Evolutionary conservation across 2,888 invertebrate species (phyloP).

Genomic region (Drepanosiphum platanoidis): DNA sequence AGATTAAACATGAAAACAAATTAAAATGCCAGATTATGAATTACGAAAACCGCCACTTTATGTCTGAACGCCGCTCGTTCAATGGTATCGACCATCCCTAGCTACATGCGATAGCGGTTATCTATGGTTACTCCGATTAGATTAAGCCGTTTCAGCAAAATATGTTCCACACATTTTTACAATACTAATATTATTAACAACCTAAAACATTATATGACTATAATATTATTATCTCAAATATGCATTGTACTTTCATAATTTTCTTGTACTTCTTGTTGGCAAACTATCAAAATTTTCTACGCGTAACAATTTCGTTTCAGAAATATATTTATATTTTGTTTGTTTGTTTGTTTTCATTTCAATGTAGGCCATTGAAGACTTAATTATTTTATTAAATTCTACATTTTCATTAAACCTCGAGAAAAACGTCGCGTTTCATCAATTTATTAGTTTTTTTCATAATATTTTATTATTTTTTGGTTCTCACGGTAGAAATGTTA

Average conservation of each 20-base stretch:
- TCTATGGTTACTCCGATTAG: slow-evolving; percentile 1
- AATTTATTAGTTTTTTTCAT: too few relatives aligned
- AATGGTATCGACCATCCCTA: slow-evolving; percentile 22
- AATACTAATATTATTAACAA: not conserved
- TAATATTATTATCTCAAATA: slow-evolving; percentile 19
- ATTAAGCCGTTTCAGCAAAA: not conserved
- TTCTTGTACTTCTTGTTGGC: slow-evolving; percentile 11
- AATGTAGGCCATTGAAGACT: slow-evolving; percentile 27
- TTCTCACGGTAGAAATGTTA: not conserved
- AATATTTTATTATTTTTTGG: not conserved
- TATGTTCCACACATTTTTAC: not conserved
- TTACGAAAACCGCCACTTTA: slow-evolving; percentile 35
- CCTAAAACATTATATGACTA: not conserved
- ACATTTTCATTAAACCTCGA: not conserved
- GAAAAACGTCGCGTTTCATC: too few relatives aligned
- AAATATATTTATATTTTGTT: slow-evolving; percentile 22
- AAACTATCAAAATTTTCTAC: slow-evolving; percentile 45
- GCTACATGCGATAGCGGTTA: slow-evolving; percentile 25
- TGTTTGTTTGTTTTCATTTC: slow-evolving; percentile 27
- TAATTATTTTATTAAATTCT: slow-evolving; percentile 2
- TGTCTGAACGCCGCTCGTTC: not conserved
- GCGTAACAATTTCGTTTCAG: slow-evolving; percentile 9
- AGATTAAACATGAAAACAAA: slow-evolving; percentile 16
- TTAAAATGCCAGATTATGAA: slow-evolving; percentile 9
- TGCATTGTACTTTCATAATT: not conserved